Percentiles rank a stretch among this genome's conserved stretches.
These are phyloP conservation scores for Hyles euphorbiae DNA, from an alignment of 1,140 invertebrate species.

Conservation along the genomic window DNA sequence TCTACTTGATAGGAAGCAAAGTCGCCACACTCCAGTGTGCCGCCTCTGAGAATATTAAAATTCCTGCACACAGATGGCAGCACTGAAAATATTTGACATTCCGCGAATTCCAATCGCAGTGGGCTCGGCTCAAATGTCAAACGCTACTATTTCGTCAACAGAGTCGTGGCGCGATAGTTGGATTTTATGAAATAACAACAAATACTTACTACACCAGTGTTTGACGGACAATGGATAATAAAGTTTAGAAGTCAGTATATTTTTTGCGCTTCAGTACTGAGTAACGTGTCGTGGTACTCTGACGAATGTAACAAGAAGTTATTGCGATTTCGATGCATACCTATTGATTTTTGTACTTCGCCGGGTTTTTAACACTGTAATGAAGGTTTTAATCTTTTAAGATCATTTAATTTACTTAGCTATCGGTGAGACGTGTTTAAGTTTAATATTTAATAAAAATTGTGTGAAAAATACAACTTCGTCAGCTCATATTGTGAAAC, in stretches of 20 bases:
- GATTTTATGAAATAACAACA: conserved; percentile 71
- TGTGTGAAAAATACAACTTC: conserved; percentile 20
- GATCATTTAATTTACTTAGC: conserved; percentile 15
- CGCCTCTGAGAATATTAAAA: conserved; percentile 45
- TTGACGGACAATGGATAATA: conserved; percentile 59
- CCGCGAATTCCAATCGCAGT: conserved; percentile 70
- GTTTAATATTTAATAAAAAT: conserved; percentile 11
- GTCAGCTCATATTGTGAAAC: conserved; percentile 21
- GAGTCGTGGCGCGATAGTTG: conserved; percentile 71
- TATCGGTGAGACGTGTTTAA: conserved; percentile 12
- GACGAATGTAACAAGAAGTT: conserved; percentile 37
- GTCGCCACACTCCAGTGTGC: conserved; percentile 44
- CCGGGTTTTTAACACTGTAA: conserved; percentile 59
- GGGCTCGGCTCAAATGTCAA: conserved; percentile 77
- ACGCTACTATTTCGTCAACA: conserved; percentile 76
- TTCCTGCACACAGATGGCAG: conserved; percentile 69
- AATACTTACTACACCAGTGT: conserved; percentile 51
- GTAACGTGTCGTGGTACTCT: conserved; percentile 39
- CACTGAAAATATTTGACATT: conserved; percentile 75
- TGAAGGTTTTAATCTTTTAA: conserved; percentile 46
- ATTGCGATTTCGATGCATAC: conserved; percentile 47
- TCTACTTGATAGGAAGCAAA: conserved; percentile 10
- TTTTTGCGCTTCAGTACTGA: conserved; percentile 35
- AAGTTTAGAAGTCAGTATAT: conserved; percentile 47
- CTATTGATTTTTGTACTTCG: conserved; percentile 71